These are phyloP conservation scores for Acrocephalus scirpaceus DNA, from an alignment of 2,797 vertebrate species.

Conservation along the genomic window DNA sequence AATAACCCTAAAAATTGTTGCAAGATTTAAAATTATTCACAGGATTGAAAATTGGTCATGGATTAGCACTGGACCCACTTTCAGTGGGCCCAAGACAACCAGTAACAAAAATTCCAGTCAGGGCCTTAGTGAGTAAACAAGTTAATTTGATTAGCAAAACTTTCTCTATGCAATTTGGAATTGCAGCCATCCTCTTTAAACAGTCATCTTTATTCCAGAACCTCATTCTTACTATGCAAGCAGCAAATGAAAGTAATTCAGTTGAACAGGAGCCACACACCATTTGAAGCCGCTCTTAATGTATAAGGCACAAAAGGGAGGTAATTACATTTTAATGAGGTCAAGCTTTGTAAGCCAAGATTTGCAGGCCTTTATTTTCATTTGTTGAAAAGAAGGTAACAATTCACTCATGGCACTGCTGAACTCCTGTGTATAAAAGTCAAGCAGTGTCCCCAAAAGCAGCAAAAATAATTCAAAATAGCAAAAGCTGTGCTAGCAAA, in stretches of 20 bases:
- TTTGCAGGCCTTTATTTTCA: constrained; percentile 24
- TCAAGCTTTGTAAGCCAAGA: neutral
- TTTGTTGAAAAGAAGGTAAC: neutral
- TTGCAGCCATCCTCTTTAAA: constrained; percentile 9
- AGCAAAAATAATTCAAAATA: neutral
- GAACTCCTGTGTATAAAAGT: neutral
- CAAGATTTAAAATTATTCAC: neutral
- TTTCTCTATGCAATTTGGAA: neutral
- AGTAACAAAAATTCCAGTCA: neutral
- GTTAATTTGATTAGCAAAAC: neutral
- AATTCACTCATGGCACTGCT: neutral
- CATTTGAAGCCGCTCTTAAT: constrained; percentile 15
- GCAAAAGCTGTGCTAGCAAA: neutral
- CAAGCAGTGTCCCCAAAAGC: neutral
- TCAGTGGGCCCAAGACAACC: neutral
- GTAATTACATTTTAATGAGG: constrained; percentile 32
- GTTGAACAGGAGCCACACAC: neutral
- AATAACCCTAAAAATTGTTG: neutral
- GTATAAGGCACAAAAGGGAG: constrained; percentile 22
- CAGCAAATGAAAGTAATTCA: constrained; percentile 38
- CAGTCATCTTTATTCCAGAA: neutral
- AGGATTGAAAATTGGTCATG: neutral
- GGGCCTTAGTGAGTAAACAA: neutral
- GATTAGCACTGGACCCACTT: neutral
- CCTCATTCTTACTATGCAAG: neutral